A percentile compares a stretch with the other conserved stretches of the same genome.
phyloP scores from a whole-genome alignment of 2,888 invertebrate species.

The Diadromus collaris region DNA sequence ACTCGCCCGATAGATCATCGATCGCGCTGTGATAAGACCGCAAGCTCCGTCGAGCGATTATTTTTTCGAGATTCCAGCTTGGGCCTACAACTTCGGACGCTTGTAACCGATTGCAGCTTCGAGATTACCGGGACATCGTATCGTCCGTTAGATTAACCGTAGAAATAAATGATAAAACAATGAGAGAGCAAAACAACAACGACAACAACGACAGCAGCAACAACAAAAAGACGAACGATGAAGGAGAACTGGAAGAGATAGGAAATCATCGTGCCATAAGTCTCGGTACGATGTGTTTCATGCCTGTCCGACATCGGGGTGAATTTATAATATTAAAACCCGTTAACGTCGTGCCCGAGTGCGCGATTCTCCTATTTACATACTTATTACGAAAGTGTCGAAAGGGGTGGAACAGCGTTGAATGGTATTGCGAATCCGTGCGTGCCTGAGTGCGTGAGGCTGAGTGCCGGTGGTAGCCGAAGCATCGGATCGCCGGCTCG shows the following conservation, averaged over 20 bases:
- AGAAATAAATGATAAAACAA: constrained; percentile 16
- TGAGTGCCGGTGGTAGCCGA: constrained; percentile 38
- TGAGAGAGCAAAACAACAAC: constrained; percentile 6
- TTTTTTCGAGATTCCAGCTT: constrained; percentile 43
- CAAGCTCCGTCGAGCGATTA: constrained; percentile 49
- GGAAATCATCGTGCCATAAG: constrained; percentile 21
- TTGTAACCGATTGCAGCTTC: constrained; percentile 40
- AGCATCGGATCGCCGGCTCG: constrained; percentile 33
- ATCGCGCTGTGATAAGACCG: constrained; percentile 52
- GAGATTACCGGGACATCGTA: constrained; percentile 36
- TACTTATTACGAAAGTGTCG: constrained; percentile 70
- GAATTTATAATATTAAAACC: background rate
- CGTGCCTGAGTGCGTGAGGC: constrained; percentile 41
- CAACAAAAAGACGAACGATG: background rate
- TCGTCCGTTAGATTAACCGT: constrained; percentile 46
- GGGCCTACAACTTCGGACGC: constrained; percentile 23
- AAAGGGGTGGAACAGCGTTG: constrained; percentile 64
- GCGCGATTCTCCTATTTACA: constrained; percentile 66
- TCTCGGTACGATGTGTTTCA: constrained; percentile 11
- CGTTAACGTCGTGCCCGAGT: background rate
- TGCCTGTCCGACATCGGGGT: background rate
- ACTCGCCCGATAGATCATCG: constrained; percentile 58
- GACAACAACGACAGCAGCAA: too few relatives aligned
- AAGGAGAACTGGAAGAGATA: constrained; percentile 21
- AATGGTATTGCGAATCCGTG: constrained; percentile 45